Conservation (phyloP, 1,140 invertebrate genomes). For the Drosophila sechellia region DNA sequence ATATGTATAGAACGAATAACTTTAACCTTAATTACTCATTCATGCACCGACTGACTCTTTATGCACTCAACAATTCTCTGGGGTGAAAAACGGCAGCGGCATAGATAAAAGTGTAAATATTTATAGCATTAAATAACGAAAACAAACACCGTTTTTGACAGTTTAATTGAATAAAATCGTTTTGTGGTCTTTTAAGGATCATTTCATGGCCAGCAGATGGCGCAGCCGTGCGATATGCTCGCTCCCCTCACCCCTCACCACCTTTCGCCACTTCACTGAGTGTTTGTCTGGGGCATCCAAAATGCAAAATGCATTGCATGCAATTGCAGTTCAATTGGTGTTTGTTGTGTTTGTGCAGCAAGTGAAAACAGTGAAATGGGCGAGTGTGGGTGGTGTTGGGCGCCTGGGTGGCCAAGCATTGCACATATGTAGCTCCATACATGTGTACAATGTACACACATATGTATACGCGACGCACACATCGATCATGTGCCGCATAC, state of each 20-base stretch:
- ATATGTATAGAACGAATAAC: neutral
- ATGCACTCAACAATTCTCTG: constrained; percentile 23
- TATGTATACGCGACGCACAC: neutral
- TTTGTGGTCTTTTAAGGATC: constrained; percentile 82
- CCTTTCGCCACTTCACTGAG: constrained; percentile 26
- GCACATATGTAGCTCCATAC: neutral
- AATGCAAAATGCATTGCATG: constrained; percentile 59
- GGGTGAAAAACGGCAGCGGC: neutral
- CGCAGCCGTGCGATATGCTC: neutral
- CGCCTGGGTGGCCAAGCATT: constrained; percentile 3
- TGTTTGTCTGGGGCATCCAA: constrained; percentile 55
- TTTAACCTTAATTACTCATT: constrained; percentile 12
- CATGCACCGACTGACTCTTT: constrained; percentile 9
- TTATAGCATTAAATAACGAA: constrained; percentile 79
- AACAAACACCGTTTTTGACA: constrained; percentile 80
- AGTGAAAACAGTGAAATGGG: constrained; percentile 39
- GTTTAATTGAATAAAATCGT: constrained; percentile 83
- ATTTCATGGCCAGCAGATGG: constrained; percentile 74
- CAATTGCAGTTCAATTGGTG: constrained; percentile 60
- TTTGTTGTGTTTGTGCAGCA: constrained; percentile 62
- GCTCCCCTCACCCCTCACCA: neutral
- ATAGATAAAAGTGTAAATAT: constrained; percentile 71
- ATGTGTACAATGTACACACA: neutral
- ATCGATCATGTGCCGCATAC: constrained; percentile 13
- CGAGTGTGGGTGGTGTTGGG: neutral